Conservation (phyloP, 2,797 vertebrate species). For the Trachops cirrhosus region DNA sequence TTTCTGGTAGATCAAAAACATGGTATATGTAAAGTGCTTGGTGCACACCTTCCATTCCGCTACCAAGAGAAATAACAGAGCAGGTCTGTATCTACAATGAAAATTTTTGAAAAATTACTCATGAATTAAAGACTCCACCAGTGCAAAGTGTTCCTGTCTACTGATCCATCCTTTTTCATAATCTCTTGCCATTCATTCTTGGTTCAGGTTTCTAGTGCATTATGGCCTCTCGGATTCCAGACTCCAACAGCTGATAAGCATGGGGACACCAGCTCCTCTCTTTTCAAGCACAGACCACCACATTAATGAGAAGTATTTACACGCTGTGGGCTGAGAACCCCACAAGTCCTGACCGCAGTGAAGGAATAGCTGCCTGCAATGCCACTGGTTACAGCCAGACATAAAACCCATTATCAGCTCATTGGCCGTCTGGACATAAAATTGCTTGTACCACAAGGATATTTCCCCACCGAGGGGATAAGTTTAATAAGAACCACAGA, state of each 20-base stretch:
- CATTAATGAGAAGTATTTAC: neutral
- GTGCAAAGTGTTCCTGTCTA: neutral
- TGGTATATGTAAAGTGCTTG: neutral
- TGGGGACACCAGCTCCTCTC: neutral
- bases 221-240: neutral
- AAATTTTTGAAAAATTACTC: neutral
- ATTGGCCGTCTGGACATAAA: conserved; percentile 48
- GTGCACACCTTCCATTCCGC: neutral
- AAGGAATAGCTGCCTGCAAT: neutral
- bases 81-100: neutral
- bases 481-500: conserved; percentile 15
- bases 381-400: neutral
- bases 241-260: neutral
- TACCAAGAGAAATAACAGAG: neutral
- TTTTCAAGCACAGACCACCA: neutral
- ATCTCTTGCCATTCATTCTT: neutral
- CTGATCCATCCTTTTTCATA: neutral
- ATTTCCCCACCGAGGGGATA: conserved; percentile 9
- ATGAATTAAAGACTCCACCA: neutral
- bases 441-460: conserved; percentile 36
- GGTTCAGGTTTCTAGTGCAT: neutral
- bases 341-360: neutral
- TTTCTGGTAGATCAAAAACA: neutral
- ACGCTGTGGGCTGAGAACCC: neutral
- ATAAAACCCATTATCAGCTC: conserved; percentile 58